Evolutionary conservation across 2,797 vertebrate genomes (phyloP).

Genomic region (Acanthornis magna): DNA sequence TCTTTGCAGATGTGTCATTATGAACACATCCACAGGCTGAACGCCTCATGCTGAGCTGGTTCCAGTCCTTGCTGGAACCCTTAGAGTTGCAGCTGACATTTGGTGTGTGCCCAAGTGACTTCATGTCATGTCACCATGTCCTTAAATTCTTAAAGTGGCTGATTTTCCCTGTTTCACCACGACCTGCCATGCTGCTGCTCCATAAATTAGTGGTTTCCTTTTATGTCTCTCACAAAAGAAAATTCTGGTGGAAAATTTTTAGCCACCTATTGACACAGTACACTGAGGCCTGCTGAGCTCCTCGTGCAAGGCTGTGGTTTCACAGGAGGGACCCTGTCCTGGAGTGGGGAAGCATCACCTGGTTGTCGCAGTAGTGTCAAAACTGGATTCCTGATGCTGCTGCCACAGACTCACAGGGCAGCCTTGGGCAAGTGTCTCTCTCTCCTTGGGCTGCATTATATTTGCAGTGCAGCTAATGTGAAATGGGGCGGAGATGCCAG

Average conservation of each 20-base stretch:
- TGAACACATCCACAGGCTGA: background rate
- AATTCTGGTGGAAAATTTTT: background rate
- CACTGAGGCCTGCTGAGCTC: background rate
- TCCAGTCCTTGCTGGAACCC: background rate
- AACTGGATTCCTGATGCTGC: background rate
- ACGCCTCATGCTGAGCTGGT: background rate
- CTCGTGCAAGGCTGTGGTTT: background rate
- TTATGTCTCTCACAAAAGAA: background rate
- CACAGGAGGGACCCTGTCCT: background rate
- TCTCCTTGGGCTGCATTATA: background rate
- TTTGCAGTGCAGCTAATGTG: background rate
- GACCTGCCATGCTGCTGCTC: background rate
- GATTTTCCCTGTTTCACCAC: background rate
- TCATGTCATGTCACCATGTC: rapidly evolving
- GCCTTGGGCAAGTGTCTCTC: background rate
- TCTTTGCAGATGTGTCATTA: background rate
- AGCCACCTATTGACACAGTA: background rate
- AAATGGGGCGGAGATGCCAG: background rate
- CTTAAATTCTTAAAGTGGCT: background rate
- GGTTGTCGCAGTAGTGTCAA: background rate
- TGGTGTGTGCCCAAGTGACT: background rate
- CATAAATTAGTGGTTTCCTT: background rate
- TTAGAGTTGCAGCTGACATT: background rate
- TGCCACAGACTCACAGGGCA: background rate
- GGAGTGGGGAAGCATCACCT: background rate